Evolutionary conservation across 1,140 invertebrate species (phyloP).

Genomic region (Caenorhabditis briggsae): DNA sequence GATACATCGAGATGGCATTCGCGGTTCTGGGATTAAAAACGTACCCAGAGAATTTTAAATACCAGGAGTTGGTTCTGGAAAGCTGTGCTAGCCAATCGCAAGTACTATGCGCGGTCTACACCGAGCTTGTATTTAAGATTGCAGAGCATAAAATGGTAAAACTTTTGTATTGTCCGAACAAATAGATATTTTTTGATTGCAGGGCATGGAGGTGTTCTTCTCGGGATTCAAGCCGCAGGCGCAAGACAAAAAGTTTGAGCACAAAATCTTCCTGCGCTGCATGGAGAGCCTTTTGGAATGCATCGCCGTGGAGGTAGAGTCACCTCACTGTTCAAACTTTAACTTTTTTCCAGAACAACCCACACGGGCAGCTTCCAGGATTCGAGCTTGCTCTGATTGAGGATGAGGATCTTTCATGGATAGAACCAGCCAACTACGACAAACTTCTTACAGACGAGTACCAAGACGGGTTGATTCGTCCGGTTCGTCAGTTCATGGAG

Average conservation of each 20-base stretch:
- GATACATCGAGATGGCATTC: background rate
- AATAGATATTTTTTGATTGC: background rate
- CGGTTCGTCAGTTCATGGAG: background rate
- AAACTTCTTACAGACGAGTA: background rate
- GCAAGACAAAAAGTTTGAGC: background rate
- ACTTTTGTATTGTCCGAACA: too few species aligned
- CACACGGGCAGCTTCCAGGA: background rate
- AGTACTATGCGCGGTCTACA: background rate
- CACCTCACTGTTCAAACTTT: background rate
- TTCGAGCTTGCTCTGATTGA: background rate
- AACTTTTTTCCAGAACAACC: background rate
- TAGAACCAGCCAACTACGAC: background rate
- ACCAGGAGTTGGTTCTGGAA: background rate
- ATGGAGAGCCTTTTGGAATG: background rate
- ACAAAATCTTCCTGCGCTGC: background rate
- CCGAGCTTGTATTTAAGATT: background rate
- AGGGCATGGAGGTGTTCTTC: background rate
- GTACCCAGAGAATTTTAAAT: background rate
- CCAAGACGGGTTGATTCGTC: background rate
- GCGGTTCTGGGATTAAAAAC: background rate
- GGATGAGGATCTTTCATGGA: background rate
- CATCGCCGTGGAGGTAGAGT: background rate
- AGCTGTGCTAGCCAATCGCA: background rate
- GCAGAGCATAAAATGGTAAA: background rate
- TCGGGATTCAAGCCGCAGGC: background rate